Evolutionary conservation across 2,888 invertebrate species (phyloP).

Genomic region (Pinctada fucata): DNA sequence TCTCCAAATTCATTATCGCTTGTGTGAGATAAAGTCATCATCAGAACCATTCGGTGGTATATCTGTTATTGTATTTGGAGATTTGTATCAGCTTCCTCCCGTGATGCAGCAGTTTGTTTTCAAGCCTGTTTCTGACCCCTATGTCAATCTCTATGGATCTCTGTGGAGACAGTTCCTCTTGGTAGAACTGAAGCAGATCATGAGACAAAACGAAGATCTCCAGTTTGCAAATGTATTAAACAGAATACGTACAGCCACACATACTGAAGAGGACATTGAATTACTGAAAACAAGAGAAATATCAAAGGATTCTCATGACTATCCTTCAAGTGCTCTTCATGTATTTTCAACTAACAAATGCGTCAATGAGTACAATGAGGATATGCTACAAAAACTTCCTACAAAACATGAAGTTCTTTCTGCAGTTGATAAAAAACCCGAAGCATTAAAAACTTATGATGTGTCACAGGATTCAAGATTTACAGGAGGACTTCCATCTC

Average conservation of each 20-base stretch:
- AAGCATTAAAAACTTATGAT: not conserved
- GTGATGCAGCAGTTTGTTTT: constrained; percentile 16
- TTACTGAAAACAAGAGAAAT: no score
- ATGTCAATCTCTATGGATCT: constrained; percentile 4
- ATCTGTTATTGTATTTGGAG: constrained; percentile 27
- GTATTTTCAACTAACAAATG: constrained; percentile 35
- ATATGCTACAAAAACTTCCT: constrained; percentile 25
- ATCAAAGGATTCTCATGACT: no score
- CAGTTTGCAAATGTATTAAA: no score
- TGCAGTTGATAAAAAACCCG: not conserved
- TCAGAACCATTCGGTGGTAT: constrained; percentile 43
- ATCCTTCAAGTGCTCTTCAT: no score
- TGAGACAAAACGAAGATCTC: no score
- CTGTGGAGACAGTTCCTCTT: no score
- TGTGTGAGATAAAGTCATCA: constrained; percentile 36
- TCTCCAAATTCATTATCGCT: constrained; percentile 42
- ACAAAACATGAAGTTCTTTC: no score
- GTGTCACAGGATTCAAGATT: not conserved
- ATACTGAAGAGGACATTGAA: no score
- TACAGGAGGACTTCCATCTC: constrained; percentile 1
- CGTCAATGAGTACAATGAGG: constrained; percentile 32
- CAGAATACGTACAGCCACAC: no score
- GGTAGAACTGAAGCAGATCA: no score
- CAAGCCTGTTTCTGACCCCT: not conserved
- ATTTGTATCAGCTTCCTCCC: constrained; percentile 32